Base-by-base conservation (phyloP, 2,797 vertebrate species). In the Rallus crepitans region DNA sequence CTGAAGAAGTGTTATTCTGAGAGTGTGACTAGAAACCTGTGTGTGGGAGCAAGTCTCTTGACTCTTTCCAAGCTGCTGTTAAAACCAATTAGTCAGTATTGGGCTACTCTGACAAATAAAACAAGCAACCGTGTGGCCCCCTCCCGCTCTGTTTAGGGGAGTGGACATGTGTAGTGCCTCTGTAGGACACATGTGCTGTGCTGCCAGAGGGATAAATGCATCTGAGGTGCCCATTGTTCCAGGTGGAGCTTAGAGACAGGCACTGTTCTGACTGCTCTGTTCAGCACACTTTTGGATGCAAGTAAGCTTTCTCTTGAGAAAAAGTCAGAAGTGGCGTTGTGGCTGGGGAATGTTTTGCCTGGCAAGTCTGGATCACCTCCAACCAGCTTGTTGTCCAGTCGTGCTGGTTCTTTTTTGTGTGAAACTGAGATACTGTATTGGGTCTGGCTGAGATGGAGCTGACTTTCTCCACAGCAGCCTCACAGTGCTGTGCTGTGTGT, bases 281-380 rank as follows among this genome's bases (percentile, higher is more conserved):
- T 76, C 47, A 53, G 39, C 14, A n/a, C 4, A 0, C 3, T 83
- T 81, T 23, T 64, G 11, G 8, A 18, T 53, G 28, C 14, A 60
- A 64, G 19, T n/a, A 20, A 17, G 2, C 12, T 90, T 93, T 72
- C 13, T 47, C 24, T 82, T 78, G 18, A 86, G 8, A 56, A 12
- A 12, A 52, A 21, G 11, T 0, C 71, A 69, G 42, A 45, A 47
- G 6, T 19, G 31, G 7, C 0, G 0, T 31, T 55, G 28, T 63
- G 37, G 30, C 39, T 73, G 35, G 21, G 7, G 9, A 10, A 2
- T 52, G 3, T 24, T 79, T 59, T 50, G 30, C 39, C 31, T 85
- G 30, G 27, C 19, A 37, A n/a, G 56, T 27, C 37, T 56, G 39
- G 40, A 48, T 45, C 1, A 1, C 8, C 27, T 94, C 60, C 28